Evolutionary conservation across 23 tunicate genomes (phyloP).

Genomic region (Botrylloides violaceus): DNA sequence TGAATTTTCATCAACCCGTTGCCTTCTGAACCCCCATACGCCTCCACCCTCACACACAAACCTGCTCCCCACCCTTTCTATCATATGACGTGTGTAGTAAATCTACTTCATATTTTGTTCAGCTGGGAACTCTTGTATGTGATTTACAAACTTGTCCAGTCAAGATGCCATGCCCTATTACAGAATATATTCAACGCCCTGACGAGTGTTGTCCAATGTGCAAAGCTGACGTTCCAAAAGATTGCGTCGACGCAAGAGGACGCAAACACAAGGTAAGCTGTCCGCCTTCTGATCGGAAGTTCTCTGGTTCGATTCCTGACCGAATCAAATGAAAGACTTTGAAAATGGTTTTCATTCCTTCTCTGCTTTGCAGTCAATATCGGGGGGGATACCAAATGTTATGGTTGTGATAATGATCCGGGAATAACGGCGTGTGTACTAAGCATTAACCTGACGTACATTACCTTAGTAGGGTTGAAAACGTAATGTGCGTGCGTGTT

Average conservation of each 20-base stretch:
- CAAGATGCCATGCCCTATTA: conserved; percentile 21
- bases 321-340: too few species aligned
- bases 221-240: conserved; percentile 8
- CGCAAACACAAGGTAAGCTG: conserved; percentile 5
- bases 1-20: too few species aligned
- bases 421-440: neutral
- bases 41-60: too few species aligned
- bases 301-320: neutral
- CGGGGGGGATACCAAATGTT: too few species aligned
- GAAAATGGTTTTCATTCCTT: too few species aligned
- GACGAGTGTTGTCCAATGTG: conserved; percentile 33
- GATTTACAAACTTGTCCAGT: conserved; percentile 42
- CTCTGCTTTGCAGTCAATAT: too few species aligned
- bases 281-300: neutral
- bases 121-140: conserved; percentile 77
- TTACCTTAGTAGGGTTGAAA: too few species aligned
- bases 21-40: too few species aligned
- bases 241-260: conserved; percentile 1
- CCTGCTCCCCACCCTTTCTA: too few species aligned
- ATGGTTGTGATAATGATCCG: neutral
- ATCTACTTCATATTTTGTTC: neutral
- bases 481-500: neutral
- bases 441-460: too few species aligned
- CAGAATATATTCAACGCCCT: conserved; percentile 21
- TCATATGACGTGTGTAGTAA: too few species aligned